Base-by-base conservation (phyloP, 2,113 vertebrate genomes). In the Pteronura brasiliensis region DNA sequence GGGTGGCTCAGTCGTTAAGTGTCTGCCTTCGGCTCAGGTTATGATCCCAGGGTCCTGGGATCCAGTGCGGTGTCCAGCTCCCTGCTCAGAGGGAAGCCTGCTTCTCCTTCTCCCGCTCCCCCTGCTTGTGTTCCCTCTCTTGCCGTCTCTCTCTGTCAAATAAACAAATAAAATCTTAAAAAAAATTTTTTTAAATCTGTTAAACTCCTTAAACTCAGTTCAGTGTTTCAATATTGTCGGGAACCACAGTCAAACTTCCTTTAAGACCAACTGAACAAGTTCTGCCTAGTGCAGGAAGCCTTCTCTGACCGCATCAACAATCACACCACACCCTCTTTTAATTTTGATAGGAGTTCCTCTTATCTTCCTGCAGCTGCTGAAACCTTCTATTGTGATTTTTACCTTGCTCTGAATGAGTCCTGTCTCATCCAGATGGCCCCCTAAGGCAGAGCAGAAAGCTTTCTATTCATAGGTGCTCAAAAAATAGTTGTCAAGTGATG, bases 331-430 rank as follows among this genome's bases (percentile, higher is more conserved):
- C n/a, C 42, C 42, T 89, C 13, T 86, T 94, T 49, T 87, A 76
- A 89, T 95, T 96, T 98, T 89, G 80, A 83, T 59, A 77, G 44
- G 4, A 88, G 69, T 92, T 95, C 61, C 85, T 95, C 69, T 79
- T 89, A 47, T 7, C 25, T 71, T 96, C 67, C 21, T 23, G 9
- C 13, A 61, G 36, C 25, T 29, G 88, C 13, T 83, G n/a, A 95
- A 95, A 80, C 25, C 47, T 77, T 95, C 34, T 69, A 74, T 31
- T 91, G 63, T 95, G 84, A 93, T 84, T 94, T 88, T 94, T 88
- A 69, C 57, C 74, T 20, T 71, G 93, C 90, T 88, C 47, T 93
- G 17, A 91, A 57, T 14, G 74, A 80, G 6, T 83, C 23, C 47
- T 76, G 0, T 69, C 20, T 57, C 76, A 81, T 36, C 31, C 52